These are phyloP conservation scores for Cromileptes altivelis DNA, from an alignment of 2,113 vertebrate genomes.

Conservation along the genomic window DNA sequence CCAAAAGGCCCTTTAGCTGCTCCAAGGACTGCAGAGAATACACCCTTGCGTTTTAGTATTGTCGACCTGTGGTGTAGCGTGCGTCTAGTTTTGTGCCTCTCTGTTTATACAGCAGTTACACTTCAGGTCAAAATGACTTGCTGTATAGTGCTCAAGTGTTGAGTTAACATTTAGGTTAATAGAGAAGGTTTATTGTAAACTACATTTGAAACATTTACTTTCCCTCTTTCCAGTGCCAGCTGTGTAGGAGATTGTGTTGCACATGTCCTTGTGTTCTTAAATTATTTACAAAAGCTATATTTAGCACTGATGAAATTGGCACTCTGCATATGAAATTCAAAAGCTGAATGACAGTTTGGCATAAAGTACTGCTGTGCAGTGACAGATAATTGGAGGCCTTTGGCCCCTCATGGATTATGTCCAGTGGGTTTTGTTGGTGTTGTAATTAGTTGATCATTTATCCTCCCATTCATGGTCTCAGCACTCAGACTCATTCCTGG, in stretches of 20 bases:
- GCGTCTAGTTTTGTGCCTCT: background rate
- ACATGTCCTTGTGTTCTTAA: background rate
- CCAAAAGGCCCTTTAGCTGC: constrained; percentile 37
- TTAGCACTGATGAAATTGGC: constrained; percentile 26
- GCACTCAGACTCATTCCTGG: constrained; percentile 44
- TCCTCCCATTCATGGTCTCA: constrained; percentile 59
- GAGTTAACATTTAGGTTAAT: background rate
- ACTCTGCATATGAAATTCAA: constrained; percentile 22
- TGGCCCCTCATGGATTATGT: constrained; percentile 56
- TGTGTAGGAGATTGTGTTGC: background rate
- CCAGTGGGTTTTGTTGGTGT: constrained; percentile 64
- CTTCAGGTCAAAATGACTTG: background rate
- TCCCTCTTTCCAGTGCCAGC: background rate
- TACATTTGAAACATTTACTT: background rate
- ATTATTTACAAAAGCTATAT: constrained; percentile 38
- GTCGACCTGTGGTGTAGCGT: constrained; percentile 20
- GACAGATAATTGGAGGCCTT: constrained; percentile 52
- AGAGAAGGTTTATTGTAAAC: background rate
- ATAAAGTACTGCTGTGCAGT: constrained; percentile 1
- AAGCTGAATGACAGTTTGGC: constrained; percentile 8
- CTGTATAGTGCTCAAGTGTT: no score
- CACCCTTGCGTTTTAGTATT: constrained; percentile 15
- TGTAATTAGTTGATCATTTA: constrained; percentile 71
- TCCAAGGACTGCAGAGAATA: background rate
- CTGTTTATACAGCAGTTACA: constrained; percentile 51